Evolutionary conservation across 2,113 vertebrate species (phyloP).

Genomic region (Lophotis ruficrista): DNA sequence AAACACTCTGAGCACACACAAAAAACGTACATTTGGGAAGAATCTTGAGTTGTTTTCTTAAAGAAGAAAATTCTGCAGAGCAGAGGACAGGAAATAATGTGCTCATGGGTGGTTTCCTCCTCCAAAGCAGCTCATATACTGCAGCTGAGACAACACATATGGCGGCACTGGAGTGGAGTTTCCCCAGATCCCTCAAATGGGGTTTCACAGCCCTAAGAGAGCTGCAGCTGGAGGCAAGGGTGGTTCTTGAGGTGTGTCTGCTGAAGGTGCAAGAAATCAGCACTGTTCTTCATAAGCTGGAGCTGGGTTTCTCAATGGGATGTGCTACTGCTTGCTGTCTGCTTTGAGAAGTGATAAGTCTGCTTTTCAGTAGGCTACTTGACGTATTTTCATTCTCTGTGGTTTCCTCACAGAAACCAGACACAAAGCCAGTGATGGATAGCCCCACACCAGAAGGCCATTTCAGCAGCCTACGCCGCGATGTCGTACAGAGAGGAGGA

Average conservation of each 20-base stretch:
- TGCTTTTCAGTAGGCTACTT: conserved; percentile 25
- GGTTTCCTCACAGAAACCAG: conserved; percentile 52
- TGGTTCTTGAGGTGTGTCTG: neutral
- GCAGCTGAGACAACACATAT: conserved; percentile 44
- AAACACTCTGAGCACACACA: neutral
- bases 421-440: conserved; percentile 1
- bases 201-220: neutral
- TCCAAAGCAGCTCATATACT: neutral
- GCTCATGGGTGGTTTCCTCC: conserved; percentile 53
- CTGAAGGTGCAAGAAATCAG: neutral
- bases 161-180: neutral
- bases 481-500: neutral
- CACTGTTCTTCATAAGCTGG: neutral
- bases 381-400: conserved; percentile 11
- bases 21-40: conserved; percentile 22
- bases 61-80: conserved; percentile 41
- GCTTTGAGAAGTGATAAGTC: neutral
- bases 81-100: conserved; percentile 50
- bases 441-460: neutral
- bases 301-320: neutral
- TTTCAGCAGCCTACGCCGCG: neutral
- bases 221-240: neutral
- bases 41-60: conserved; percentile 28
- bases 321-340: neutral
- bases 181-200: neutral